Evolutionary conservation across 2,113 vertebrate species (phyloP).

Genomic region (Lepisosteus osseus): DNA sequence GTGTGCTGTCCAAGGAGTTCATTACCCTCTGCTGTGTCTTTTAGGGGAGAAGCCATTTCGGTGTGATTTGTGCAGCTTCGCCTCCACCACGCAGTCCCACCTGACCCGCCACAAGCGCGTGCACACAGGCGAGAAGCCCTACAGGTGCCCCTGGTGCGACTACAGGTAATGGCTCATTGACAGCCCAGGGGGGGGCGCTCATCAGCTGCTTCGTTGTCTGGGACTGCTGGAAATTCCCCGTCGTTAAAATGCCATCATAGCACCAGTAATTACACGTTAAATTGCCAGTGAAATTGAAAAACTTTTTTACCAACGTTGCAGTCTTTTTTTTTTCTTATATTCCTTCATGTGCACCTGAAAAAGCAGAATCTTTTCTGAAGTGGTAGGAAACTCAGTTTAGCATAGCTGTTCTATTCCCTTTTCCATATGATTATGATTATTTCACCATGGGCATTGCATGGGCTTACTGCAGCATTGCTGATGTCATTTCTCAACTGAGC

Average conservation of each 20-base stretch:
- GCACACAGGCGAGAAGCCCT: conserved; percentile 97
- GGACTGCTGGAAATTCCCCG: conserved; percentile 56
- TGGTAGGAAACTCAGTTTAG: neutral
- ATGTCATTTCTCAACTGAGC: too few species aligned
- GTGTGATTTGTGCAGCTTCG: conserved; percentile 94
- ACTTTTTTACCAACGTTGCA: conserved; percentile 64
- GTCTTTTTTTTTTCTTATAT: conserved; percentile 42
- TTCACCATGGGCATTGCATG: too few species aligned
- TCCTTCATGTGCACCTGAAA: neutral
- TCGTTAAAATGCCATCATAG: conserved; percentile 76
- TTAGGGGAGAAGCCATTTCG: conserved; percentile 96
- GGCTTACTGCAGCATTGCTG: too few species aligned
- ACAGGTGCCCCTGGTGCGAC: conserved; percentile 98
- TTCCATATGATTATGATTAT: too few species aligned
- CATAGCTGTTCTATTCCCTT: too few species aligned
- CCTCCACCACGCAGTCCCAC: conserved; percentile 96
- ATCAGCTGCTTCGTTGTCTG: conserved; percentile 57
- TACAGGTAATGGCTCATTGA: conserved; percentile 83
- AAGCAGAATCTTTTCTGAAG: neutral
- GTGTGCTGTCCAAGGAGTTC: too few species aligned
- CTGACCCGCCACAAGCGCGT: conserved; percentile 95
- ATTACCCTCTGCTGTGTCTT: conserved; percentile 13
- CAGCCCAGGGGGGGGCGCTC: conserved; percentile 48
- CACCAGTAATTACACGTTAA: conserved; percentile 76
- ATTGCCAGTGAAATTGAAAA: conserved; percentile 77